A percentile compares a stretch with the other conserved stretches of the same genome.
These are phyloP conservation scores for Sapajus apella DNA, from an alignment of 2,113 vertebrate genomes.

Conservation along the genomic window DNA sequence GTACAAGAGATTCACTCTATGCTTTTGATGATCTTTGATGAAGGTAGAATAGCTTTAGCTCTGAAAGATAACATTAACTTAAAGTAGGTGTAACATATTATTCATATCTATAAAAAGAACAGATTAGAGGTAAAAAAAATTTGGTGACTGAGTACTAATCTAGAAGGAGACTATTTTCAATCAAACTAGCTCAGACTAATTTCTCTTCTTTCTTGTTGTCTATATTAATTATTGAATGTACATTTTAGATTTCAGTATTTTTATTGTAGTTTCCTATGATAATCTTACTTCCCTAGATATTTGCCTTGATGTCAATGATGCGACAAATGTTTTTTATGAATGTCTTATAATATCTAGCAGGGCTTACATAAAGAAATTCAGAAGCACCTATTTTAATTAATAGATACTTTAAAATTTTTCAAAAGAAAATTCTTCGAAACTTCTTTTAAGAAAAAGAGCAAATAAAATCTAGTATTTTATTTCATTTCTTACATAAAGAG, in stretches of 20 bases:
- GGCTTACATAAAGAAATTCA: background rate
- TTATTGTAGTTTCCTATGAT: slow-evolving; percentile 1
- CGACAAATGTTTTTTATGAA: background rate
- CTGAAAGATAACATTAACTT: slow-evolving; percentile 53
- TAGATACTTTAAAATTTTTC: slow-evolving; percentile 7
- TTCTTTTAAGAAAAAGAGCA: slow-evolving; percentile 6
- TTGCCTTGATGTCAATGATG: background rate
- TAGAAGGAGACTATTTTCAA: slow-evolving; percentile 7
- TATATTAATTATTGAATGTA: background rate
- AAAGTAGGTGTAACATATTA: slow-evolving; percentile 17
- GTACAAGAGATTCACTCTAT: background rate
- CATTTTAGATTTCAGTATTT: background rate
- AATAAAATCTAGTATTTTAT: slow-evolving; percentile 1
- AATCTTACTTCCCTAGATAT: background rate
- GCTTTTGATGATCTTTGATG: slow-evolving; percentile 38
- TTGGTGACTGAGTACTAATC: background rate
- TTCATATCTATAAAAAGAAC: slow-evolving; percentile 48
- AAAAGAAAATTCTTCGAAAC: background rate
- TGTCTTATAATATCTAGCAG: background rate
- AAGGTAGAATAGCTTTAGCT: background rate
- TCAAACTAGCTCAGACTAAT: background rate
- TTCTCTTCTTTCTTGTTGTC: background rate
- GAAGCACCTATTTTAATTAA: slow-evolving; percentile 31
- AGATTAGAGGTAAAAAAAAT: slow-evolving; percentile 39
- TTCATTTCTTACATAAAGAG: background rate